Evolutionary conservation across 2,113 vertebrate species (phyloP), one percentile per base, ranked within the genome.

Genomic region (Eurystomus gularis): DNA sequence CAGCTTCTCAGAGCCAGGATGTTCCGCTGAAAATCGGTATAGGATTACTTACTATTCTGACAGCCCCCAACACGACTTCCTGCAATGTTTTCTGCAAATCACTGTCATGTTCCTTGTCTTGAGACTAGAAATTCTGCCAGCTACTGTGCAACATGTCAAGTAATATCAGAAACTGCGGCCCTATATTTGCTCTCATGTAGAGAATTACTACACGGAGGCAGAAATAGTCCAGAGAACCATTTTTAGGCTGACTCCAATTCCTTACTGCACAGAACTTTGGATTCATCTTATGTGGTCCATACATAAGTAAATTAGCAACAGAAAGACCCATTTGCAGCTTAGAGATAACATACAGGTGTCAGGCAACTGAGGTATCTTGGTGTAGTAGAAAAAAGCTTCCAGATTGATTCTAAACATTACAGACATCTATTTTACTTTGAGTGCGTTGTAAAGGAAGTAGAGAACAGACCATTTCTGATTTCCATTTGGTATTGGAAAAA

Each of bases 91-190:
- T 52, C 86, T 93, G 68, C 37, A 84, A 91, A 93, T 86, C 60
- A n/a, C 21, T 72, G 37, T 78, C 64, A 66, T 1, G 1, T 70
- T 92, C 48, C n/a, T 70, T 73, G 46, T 87, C n/a, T 73, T 61
- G 37, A 61, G 55, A 75, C 10, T 13, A 31, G 51, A 90, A 88
- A 84, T 83, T 93, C 54, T 94, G 58, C 48, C 52, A 55, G 28
- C 14, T 69, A 6, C 10, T 60, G 24, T 39, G 48, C n/a, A 71
- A 21, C 0, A 0, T 48, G 11, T 46, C 31, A 20, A 25, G 13
- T 29, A 75, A 51, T 37, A 46, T 5, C 39, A 71, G 46, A 46
- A 87, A 55, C 11, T 71, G 15, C 24, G 66, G 31, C 10, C 24
- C 9, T 70, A 0, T 70, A 62, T 88, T 82, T 85, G 6, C 17